phyloP scores from a whole-genome alignment of 2,888 invertebrate species.

The Ornithoptera priamus region DNA sequence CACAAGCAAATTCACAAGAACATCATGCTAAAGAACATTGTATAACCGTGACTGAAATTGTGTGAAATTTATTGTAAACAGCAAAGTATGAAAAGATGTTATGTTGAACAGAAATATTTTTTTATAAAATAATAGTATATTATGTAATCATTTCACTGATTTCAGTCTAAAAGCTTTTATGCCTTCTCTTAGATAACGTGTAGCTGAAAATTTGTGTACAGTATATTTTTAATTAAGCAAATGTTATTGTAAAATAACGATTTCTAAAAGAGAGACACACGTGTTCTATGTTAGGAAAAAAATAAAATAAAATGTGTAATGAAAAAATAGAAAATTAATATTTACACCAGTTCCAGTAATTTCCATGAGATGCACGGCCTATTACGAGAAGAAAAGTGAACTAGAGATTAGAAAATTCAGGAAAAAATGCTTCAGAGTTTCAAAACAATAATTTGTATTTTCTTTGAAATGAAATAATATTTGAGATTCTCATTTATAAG shows the following conservation, averaged over 20 bases:
- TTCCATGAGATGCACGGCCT: slow-evolving; percentile 96
- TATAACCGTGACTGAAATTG: slow-evolving; percentile 48
- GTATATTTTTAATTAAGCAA: not conserved
- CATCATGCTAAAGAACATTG: slow-evolving; percentile 32
- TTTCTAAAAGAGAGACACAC: slow-evolving; percentile 50
- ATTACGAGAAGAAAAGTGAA: slow-evolving; percentile 73
- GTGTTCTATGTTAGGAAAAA: slow-evolving; percentile 45
- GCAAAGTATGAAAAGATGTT: slow-evolving; percentile 21
- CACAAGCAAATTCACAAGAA: slow-evolving; percentile 15
- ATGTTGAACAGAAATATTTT: not conserved
- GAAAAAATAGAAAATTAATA: slow-evolving; percentile 78
- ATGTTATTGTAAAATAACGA: slow-evolving; percentile 27
- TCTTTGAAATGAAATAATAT: not conserved
- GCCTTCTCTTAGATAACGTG: slow-evolving; percentile 43
- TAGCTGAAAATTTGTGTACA: slow-evolving; percentile 1
- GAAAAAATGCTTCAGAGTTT: slow-evolving; percentile 1
- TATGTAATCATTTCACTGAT: slow-evolving; percentile 41
- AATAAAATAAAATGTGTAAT: slow-evolving; percentile 64
- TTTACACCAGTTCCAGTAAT: slow-evolving; percentile 94
- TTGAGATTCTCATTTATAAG: not conserved
- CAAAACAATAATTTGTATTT: not conserved
- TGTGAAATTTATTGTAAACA: slow-evolving; percentile 36
- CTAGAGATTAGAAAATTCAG: slow-evolving; percentile 60
- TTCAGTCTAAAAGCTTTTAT: slow-evolving; percentile 47
- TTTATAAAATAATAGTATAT: not conserved